These are phyloP conservation scores for Octodon degus DNA, from an alignment of 2,113 vertebrate species.

Conservation along the genomic window DNA sequence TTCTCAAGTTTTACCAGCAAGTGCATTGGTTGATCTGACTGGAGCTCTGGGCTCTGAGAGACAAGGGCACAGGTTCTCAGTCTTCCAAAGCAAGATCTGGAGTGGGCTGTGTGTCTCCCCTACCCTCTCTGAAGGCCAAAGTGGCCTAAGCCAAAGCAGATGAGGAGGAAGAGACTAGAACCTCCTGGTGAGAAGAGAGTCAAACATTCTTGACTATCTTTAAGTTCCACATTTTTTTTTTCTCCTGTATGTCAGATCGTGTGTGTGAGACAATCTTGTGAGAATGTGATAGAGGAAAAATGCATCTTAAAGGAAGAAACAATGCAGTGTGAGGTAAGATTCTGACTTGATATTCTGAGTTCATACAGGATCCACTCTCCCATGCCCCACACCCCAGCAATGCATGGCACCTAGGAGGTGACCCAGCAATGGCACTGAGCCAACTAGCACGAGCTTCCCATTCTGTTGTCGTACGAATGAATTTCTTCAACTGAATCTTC, in stretches of 20 bases:
- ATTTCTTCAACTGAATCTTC: constrained; percentile 61
- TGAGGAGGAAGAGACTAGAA: background rate
- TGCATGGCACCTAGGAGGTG: background rate
- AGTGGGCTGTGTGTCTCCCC: rapidly evolving
- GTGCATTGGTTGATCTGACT: background rate
- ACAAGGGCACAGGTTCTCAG: background rate
- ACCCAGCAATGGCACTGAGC: background rate
- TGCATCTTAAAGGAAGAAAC: background rate
- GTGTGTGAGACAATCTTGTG: background rate
- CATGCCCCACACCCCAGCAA: too few relatives aligned
- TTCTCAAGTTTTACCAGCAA: background rate
- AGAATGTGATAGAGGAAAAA: background rate
- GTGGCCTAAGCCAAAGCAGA: background rate
- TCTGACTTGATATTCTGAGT: background rate
- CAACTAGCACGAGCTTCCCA: background rate
- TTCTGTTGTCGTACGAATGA: constrained; percentile 21
- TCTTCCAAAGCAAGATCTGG: background rate
- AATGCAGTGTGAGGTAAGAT: background rate
- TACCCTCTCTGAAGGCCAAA: background rate
- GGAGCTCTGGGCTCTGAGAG: background rate
- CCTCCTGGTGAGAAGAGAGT: background rate
- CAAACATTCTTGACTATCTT: background rate
- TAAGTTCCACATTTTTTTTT: background rate
- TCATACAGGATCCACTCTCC: rapidly evolving
- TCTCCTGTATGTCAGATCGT: background rate